Evolutionary conservation across 2,888 invertebrate genomes (phyloP), one percentile per base, ranked within the genome.

Genomic region (Lasioglossum pauxillum): DNA sequence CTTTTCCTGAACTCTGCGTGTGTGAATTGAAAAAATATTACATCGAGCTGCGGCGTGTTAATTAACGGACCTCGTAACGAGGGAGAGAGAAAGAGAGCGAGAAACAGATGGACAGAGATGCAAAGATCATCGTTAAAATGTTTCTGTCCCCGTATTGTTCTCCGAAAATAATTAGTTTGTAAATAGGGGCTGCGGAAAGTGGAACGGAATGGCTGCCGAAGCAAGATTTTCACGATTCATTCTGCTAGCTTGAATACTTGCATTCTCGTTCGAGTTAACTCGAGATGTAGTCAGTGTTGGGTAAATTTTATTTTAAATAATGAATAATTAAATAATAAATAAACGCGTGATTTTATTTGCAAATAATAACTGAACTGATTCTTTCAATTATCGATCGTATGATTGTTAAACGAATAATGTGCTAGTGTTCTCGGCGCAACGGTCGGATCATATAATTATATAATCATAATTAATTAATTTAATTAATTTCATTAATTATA

Each of bases 11-110:
- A 35, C 23, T 38, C 53, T 23, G 41, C 1, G 7, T 4, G 23
- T 5, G 69, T 1, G 69, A 23, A 38, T 35, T n/a, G 67, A 53
- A 53, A 71, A 78, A 69, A 73, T 31, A 73, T 46, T 64, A 64
- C 41, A 46, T n/a, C 38, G 67, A 7, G 35, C 67, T 8, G 10
- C 38, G 69, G 35, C 27, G 41, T 53, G 38, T 49, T 78, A 78
- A 78, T 78, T 78, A 78, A 78, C 69, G 41, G 41, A 1, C n/a
- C 69, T n/a, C 69, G 69, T 5, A 23, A 12, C 38, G 12, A 69
- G 38, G 23, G n/a, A 3, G 12, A 14, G 12, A 5, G 1, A 38
- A 38, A 23, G 4, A 10, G 35, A 23, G 23, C 5, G 5, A 5
- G 1, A n/a, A 12, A 23, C 5, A 12, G 23, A 12, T 23, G 5